Conservation (phyloP, 2,888 invertebrate species). For the Aleiodes testaceus region DNA sequence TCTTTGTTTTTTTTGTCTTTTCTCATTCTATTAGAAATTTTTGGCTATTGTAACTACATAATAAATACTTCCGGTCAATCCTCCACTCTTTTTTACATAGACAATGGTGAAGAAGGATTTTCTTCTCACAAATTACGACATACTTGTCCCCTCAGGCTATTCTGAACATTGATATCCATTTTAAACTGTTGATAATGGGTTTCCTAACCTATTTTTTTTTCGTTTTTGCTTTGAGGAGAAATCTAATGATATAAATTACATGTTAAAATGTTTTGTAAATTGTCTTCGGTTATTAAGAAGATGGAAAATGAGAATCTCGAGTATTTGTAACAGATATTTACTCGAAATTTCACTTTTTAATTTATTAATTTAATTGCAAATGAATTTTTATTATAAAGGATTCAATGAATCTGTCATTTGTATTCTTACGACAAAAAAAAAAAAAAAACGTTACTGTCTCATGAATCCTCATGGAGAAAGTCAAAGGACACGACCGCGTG, state of each 20-base stretch:
- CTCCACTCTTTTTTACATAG: background rate
- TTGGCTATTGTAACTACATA: conserved; percentile 8
- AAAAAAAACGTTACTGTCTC: background rate
- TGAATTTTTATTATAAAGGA: conserved; percentile 13
- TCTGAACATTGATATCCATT: conserved; percentile 6
- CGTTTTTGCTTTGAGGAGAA: background rate
- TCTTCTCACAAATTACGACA: background rate
- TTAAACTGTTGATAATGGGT: conserved; percentile 2
- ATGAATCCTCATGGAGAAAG: conserved; percentile 34
- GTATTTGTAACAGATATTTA: background rate
- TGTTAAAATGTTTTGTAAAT: background rate
- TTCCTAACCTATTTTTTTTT: background rate
- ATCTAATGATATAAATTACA: conserved; percentile 14
- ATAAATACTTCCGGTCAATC: background rate
- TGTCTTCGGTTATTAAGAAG: background rate
- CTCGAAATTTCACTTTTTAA: background rate
- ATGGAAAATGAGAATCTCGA: background rate
- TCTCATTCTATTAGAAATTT: background rate
- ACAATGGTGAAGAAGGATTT: background rate
- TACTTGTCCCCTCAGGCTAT: background rate
- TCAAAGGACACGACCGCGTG: conserved; percentile 41
- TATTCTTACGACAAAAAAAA: background rate
- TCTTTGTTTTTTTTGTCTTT: background rate
- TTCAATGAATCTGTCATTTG: background rate
- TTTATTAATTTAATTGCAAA: background rate